Conservation (phyloP, 2,888 invertebrate species). For the Girardia tigrina region DNA sequence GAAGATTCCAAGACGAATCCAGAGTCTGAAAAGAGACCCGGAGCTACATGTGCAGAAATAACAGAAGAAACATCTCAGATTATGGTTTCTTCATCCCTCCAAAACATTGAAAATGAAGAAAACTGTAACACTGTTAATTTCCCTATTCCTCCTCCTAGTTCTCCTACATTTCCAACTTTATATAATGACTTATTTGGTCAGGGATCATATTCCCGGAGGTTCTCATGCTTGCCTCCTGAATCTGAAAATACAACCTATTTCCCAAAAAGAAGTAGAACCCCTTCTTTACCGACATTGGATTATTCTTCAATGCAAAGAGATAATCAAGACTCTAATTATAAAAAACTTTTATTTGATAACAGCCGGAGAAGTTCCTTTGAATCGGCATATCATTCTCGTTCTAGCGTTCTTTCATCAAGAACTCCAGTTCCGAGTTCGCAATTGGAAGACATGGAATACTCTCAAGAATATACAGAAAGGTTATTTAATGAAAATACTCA, state of each 20-base stretch:
- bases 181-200: not conserved
- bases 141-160: not conserved
- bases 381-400: not conserved
- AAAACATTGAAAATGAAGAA: not conserved
- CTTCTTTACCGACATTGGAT: not conserved
- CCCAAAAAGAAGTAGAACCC: not conserved
- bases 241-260: not conserved
- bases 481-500: not conserved
- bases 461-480: not conserved
- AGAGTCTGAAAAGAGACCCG: not conserved
- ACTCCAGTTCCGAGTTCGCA: not conserved
- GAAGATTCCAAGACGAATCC: not conserved
- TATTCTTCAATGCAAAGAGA: not conserved
- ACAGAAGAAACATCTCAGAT: not conserved
- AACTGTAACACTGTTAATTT: not conserved
- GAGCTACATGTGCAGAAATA: not conserved
- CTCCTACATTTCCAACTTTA: not conserved
- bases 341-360: not conserved
- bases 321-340: not conserved
- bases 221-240: not conserved
- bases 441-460: not conserved
- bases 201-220: not conserved
- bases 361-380: constrained; percentile 5
- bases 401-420: not conserved
- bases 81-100: not conserved